Evolutionary conservation across 2,113 vertebrate genomes (phyloP), one percentile per base, ranked within the genome.

Genomic region (Oplegnathus fasciatus): DNA sequence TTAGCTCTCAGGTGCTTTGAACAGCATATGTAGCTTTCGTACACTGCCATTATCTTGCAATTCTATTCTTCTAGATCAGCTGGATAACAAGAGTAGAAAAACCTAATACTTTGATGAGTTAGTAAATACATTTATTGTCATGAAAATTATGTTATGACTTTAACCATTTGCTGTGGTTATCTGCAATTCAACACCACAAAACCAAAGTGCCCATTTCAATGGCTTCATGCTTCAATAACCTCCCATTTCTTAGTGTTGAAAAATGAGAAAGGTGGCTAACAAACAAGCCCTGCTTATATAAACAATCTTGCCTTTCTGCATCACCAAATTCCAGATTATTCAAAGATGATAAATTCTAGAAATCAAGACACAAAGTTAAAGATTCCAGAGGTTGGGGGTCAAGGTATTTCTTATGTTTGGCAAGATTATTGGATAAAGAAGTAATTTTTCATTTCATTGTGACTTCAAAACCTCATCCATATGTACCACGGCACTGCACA

Each of bases 391-490:
- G 10, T 71, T 9, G 20, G 14, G 1, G 34, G 6, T 37, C 3
- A 6, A 37, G 22, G 10, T 34, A 20, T 9, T 42, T 22, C 14
- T 62, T 10, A 28, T 52, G 1, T 68, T 54, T 14, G 4, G 55
- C 9, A 48, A 42, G 11, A 30, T 71, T 1, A 70, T 2, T 75
- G 34, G 10, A 37, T 20, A 17, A 44, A 32, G 44, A 52, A 32
- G n/a, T 54, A 0, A 42, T 15, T 66, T n/a, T 28, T 24, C 2
- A 24, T 48, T 73, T 50, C 14, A 67, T 22, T 34, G 34, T 37
- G 64, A 71, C 65, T 66, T 24, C 22, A 64, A 30, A 64, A 46
- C 10, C 26, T 74, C 37, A n/a, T 66, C 30, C 22, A 67, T 72
- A 57, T 80, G 28, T 67, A 34, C 24, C 3, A 11, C 44, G 2